Evolutionary conservation across 2,113 vertebrate genomes (phyloP).

Genomic region (Sminthopsis crassicaudata): DNA sequence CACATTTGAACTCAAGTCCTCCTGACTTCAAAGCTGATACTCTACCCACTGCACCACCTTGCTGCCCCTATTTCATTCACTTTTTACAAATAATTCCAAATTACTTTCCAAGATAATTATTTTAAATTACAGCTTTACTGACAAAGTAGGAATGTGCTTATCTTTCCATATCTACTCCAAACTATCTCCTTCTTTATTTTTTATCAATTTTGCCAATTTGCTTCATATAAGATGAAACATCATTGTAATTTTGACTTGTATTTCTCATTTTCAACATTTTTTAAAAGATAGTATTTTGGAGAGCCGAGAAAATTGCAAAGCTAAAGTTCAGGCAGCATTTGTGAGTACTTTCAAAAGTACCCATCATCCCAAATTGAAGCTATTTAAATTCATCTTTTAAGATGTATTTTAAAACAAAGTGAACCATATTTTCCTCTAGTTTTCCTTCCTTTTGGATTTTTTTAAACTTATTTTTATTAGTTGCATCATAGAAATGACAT

Average conservation of each 20-base stretch:
- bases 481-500: background rate
- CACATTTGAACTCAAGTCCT: too few relatives aligned
- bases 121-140: background rate
- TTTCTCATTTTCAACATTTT: background rate
- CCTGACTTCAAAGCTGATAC: too few relatives aligned
- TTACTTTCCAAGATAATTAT: background rate
- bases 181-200: background rate
- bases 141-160: background rate
- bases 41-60: too few relatives aligned
- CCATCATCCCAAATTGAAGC: background rate
- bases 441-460: background rate
- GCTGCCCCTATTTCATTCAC: background rate
- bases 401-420: background rate
- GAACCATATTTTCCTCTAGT: background rate
- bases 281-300: background rate
- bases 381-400: background rate
- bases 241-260: background rate
- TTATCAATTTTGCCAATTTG: background rate
- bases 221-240: background rate
- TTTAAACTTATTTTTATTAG: background rate
- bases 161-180: background rate
- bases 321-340: background rate
- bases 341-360: background rate
- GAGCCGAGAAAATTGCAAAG: background rate
- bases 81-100: background rate